These are phyloP conservation scores for Pandion haliaetus DNA, from an alignment of 2,113 vertebrate genomes.

Conservation along the genomic window DNA sequence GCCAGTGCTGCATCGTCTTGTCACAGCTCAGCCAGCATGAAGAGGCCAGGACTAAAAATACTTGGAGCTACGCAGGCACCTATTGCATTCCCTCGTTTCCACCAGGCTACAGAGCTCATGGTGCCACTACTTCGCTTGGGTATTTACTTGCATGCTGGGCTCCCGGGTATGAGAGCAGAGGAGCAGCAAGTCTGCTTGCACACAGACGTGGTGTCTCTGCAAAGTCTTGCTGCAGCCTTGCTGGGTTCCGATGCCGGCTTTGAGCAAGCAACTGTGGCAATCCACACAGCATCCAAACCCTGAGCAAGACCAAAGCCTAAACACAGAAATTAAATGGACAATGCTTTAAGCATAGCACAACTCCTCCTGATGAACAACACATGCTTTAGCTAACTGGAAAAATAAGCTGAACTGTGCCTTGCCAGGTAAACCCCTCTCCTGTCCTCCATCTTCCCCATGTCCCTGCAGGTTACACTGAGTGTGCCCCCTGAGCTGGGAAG, in stretches of 20 bases:
- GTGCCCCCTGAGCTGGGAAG: neutral
- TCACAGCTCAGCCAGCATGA: neutral
- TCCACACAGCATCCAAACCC: neutral
- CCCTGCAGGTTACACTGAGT: neutral
- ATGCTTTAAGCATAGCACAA: neutral
- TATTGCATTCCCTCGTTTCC: neutral
- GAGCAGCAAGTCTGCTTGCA: neutral
- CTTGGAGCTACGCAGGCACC: neutral
- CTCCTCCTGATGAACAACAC: neutral
- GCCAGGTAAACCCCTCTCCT: neutral
- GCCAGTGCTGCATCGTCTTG: neutral
- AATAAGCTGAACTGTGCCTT: neutral
- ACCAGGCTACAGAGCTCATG: neutral
- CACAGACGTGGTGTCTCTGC: accelerated
- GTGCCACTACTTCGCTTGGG: accelerated
- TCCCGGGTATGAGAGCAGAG: too few relatives aligned
- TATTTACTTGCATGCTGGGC: too few relatives aligned
- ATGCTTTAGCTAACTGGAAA: neutral
- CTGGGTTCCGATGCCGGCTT: neutral
- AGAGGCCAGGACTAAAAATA: neutral
- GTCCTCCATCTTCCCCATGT: neutral
- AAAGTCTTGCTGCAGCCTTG: neutral
- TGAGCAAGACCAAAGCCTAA: neutral
- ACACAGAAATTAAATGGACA: neutral
- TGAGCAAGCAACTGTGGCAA: neutral